phyloP scores from a whole-genome alignment of 2,888 invertebrate species.

The Strigamia crassipes region DNA sequence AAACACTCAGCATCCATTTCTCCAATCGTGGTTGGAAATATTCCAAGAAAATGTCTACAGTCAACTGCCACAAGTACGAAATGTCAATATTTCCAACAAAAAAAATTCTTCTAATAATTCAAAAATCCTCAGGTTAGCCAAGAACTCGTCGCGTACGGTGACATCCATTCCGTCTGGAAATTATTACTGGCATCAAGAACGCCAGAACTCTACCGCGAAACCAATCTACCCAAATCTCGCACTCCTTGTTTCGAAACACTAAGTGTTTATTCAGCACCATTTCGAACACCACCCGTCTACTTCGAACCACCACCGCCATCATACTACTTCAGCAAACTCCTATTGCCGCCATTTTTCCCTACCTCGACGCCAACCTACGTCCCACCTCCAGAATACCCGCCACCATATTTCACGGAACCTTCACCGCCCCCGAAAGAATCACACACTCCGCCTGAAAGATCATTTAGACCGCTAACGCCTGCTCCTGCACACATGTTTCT shows the following conservation, averaged over 20 bases:
- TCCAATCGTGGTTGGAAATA: conserved; percentile 46
- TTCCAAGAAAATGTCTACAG: conserved; percentile 47
- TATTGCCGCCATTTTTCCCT: background rate
- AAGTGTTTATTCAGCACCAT: background rate
- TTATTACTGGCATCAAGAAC: background rate
- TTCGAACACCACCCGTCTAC: background rate
- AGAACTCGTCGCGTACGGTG: background rate
- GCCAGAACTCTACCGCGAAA: background rate
- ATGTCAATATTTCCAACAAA: background rate
- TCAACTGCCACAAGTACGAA: conserved; percentile 46
- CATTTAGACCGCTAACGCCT: no score
- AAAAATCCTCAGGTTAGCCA: background rate
- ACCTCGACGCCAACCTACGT: background rate
- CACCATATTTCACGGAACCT: background rate
- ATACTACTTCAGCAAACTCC: background rate
- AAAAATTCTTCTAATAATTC: background rate
- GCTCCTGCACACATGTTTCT: no score
- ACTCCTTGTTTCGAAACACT: background rate
- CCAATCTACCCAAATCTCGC: background rate
- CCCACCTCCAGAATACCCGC: background rate
- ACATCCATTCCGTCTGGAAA: background rate
- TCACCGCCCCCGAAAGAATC: background rate
- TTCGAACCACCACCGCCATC: conserved; percentile 27
- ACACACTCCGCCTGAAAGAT: no score
- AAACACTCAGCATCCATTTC: conserved; percentile 14